Conservation (phyloP, 2,113 vertebrate species). For the Xiphophorus maculatus region DNA sequence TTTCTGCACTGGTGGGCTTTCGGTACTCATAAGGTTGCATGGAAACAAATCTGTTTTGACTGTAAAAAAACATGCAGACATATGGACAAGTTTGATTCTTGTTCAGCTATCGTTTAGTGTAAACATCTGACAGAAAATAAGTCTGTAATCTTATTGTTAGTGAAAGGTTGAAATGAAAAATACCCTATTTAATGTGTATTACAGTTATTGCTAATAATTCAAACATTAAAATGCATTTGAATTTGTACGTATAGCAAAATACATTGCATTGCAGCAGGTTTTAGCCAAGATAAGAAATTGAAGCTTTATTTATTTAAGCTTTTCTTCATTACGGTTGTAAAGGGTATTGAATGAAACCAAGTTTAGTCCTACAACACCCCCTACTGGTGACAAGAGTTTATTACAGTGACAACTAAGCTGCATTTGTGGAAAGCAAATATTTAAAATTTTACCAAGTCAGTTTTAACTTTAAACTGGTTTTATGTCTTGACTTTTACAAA, state of each 20-base stretch:
- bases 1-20: background rate
- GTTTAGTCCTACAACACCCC: slow-evolving; percentile 3
- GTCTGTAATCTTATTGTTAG: too few species aligned
- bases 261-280: background rate
- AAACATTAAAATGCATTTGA: background rate
- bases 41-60: too few species aligned
- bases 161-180: background rate
- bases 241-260: background rate
- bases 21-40: too few species aligned
- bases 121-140: background rate
- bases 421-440: too few species aligned
- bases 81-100: background rate
- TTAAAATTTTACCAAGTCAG: too few species aligned
- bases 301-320: background rate
- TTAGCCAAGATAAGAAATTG: background rate
- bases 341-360: background rate
- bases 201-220: background rate
- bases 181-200: background rate
- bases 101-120: background rate
- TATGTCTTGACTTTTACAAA: too few species aligned
- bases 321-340: background rate
- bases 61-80: too few species aligned
- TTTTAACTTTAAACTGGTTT: too few species aligned
- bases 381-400: slow-evolving; percentile 4
- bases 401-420: background rate